Conservation (phyloP, 2,797 vertebrate species). For the Acipenser transmontanus region DNA sequence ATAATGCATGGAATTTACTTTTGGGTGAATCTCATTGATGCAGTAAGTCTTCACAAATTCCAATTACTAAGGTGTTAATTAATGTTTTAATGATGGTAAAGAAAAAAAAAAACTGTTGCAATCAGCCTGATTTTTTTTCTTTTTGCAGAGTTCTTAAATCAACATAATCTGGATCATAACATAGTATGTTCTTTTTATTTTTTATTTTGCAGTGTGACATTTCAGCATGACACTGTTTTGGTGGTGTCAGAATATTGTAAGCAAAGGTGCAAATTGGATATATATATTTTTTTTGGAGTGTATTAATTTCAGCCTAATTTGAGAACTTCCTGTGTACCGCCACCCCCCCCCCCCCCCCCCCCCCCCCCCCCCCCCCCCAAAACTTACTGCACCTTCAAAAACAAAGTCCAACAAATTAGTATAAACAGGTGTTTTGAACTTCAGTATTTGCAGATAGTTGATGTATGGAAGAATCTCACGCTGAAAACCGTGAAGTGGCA, state of each 20-base stretch:
- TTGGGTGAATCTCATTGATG: constrained; percentile 7
- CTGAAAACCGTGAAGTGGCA: too few species aligned
- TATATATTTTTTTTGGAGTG: not conserved
- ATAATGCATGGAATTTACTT: constrained; percentile 2
- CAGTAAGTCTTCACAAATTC: constrained; percentile 15
- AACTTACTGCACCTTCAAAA: too few species aligned
- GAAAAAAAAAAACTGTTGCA: constrained; percentile 2
- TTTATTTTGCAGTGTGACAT: not conserved
- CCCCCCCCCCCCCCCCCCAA: too few species aligned
- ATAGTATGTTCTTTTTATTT: constrained; percentile 6
- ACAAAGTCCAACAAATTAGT: too few species aligned
- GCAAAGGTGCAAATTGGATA: not conserved
- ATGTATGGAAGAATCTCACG: too few species aligned
- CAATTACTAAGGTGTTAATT: constrained; percentile 15
- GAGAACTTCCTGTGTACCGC: too few species aligned
- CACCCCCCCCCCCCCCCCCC: too few species aligned
- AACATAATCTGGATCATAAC: constrained; percentile 7
- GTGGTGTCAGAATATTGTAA: constrained; percentile 2
- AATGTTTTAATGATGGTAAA: constrained; percentile 21
- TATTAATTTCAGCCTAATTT: too few species aligned
- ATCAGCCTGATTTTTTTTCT: constrained; percentile 11
- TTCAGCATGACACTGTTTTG: constrained; percentile 10
- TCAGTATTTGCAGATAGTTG: too few species aligned
- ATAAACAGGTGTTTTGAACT: too few species aligned
- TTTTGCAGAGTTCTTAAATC: constrained; percentile 12